Evolutionary conservation across 2,888 invertebrate species (phyloP), one percentile per base, ranked within the genome.

Genomic region (Epistrophella euchroma): DNA sequence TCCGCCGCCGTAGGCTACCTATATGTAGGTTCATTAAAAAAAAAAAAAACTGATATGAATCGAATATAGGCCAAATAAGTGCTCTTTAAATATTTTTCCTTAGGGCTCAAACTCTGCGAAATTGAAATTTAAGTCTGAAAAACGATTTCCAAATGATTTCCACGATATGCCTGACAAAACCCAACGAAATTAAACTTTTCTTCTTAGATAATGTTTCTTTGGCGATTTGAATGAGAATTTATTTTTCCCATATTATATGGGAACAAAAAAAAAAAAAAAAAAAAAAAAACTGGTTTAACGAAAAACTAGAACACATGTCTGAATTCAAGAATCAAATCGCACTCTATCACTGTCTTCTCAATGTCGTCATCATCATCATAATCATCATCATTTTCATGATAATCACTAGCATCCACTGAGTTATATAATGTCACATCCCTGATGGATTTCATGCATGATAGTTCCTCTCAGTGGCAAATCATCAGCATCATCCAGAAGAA

Each of bases 371-470:
- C 80, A 64, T 72, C 72, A n/a, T n/a, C n/a, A n/a, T n/a, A n/a
- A n/a, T 79, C 35, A 19, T 58, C 58, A 28, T 55, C 55, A 7
- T 56, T 17, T 4, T 56, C 56, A 56, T 56, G 37, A 60, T 60
- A 60, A 60, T 60, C 68, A 75, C 52, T 76, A 40, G 66, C 79
- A 35, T 64, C 32, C 66, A 72, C 47, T 47, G 37, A 72, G 60
- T 70, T 76, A 52, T 72, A 17, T 37, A 40, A 60, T 60, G 85
- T 66, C 76, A 77, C 70, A 77, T 86, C 81, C 73, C 62, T 58
- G 81, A 77, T 86, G 86, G 76, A 86, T 86, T 86, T 81, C 74
- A 86, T 86, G 81, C 82, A 82, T 86, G 81, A 86, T 82, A 82
- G 77, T 74, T 74, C 77, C 77, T 71, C 82, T 82, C 82, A 82